phyloP scores from a whole-genome alignment of 2,113 vertebrate species.

The Colius striatus region DNA sequence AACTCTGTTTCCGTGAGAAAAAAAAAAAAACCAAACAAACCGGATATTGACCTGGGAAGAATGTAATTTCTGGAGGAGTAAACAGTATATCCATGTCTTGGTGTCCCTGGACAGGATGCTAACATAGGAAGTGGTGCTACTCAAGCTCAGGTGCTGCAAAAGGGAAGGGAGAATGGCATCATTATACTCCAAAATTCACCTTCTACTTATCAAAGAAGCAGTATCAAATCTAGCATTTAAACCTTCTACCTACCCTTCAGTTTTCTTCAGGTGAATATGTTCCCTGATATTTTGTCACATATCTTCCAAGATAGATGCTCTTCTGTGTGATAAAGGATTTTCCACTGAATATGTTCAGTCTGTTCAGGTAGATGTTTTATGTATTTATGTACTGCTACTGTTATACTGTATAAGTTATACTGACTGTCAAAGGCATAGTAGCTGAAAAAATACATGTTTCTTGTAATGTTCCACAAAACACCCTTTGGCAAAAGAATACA shows the following conservation, averaged over 20 bases:
- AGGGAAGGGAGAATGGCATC: not conserved
- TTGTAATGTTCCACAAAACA: not conserved
- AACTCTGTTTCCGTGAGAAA: not conserved
- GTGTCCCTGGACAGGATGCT: not conserved
- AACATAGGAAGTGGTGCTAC: rapidly evolving
- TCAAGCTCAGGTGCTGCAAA: not conserved
- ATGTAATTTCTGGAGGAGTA: not conserved
- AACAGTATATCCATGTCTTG: not conserved
- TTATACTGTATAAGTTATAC: not conserved
- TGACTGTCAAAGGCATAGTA: not conserved
- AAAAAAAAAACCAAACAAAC: no score
- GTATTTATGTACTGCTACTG: not conserved
- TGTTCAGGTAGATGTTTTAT: not conserved
- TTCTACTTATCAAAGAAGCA: not conserved
- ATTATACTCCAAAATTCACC: not conserved
- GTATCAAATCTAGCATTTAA: not conserved
- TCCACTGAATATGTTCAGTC: not conserved
- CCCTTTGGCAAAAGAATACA: constrained; percentile 35
- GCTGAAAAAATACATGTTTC: not conserved
- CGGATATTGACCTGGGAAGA: no score
- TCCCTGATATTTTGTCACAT: not conserved
- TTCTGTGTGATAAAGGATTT: not conserved
- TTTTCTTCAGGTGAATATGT: not conserved
- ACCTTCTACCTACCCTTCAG: not conserved
- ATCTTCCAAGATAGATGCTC: not conserved